These are phyloP conservation scores for Diarsia rubi DNA, from an alignment of 2,888 invertebrate species.

Conservation along the genomic window DNA sequence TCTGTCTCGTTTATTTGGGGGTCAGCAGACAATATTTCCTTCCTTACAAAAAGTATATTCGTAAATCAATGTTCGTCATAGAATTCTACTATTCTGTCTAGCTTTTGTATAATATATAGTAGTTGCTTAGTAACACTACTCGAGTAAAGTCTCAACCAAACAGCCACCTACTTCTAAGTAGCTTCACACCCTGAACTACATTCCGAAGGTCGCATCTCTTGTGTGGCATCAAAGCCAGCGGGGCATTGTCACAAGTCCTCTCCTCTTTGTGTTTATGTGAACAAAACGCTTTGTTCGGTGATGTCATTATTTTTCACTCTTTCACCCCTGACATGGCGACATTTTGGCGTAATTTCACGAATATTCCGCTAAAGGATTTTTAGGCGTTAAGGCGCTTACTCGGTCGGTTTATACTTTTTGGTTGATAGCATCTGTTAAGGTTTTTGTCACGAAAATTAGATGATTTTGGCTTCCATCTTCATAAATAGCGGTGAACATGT, in stretches of 20 bases:
- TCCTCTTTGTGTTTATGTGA: constrained; percentile 38
- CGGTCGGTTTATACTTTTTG: constrained; percentile 9
- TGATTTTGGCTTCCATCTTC: neutral
- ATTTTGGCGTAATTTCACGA: constrained; percentile 18
- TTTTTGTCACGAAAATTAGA: neutral
- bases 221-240: constrained; percentile 44
- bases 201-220: constrained; percentile 50
- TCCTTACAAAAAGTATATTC: neutral
- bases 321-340: constrained; percentile 18
- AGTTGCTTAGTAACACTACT: neutral
- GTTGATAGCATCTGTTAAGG: neutral
- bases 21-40: neutral
- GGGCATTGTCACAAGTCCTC: constrained; percentile 44
- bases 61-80: neutral
- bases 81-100: neutral
- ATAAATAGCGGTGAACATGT: neutral
- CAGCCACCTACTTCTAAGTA: constrained; percentile 14
- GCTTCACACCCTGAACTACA: constrained; percentile 39
- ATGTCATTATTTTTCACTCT: constrained; percentile 58
- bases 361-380: constrained; percentile 11
- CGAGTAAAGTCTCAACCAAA: neutral
- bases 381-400: neutral
- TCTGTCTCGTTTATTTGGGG: neutral
- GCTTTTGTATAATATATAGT: neutral
- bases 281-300: constrained; percentile 59